Conservation (phyloP, 35 echinoderm and acorn worm genomes). For the Anneissia japonica region DNA sequence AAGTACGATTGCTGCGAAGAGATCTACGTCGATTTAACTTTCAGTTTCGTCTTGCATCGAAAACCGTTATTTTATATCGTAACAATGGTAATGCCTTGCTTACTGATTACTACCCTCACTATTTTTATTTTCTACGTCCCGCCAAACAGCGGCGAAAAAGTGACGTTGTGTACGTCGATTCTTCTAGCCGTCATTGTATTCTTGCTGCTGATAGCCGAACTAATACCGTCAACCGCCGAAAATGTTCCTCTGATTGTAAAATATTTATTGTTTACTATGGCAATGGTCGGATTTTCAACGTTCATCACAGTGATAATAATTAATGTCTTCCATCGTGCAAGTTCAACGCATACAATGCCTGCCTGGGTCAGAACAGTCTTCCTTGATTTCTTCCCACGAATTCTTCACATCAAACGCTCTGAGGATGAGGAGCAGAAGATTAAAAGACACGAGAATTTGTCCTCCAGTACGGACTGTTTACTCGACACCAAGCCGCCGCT, state of each 20-base stretch:
- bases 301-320: conserved; percentile 82
- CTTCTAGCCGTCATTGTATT: conserved; percentile 93
- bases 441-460: background rate
- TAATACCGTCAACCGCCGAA: conserved; percentile 76
- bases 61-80: conserved; percentile 88
- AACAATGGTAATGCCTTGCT: conserved; percentile 79
- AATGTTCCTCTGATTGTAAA: conserved; percentile 82
- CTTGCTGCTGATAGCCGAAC: conserved; percentile 81
- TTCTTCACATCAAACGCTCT: conserved; percentile 68
- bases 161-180: conserved; percentile 82
- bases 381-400: conserved; percentile 66
- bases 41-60: conserved; percentile 70
- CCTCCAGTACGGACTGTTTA: conserved; percentile 24
- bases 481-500: conserved; percentile 15
- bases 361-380: conserved; percentile 72
- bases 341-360: conserved; percentile 78
- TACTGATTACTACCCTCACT: conserved; percentile 74
- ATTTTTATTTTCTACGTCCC: conserved; percentile 93
- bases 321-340: conserved; percentile 77
- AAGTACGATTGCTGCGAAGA: conserved; percentile 76
- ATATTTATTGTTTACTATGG: conserved; percentile 95
- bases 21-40: conserved; percentile 73
- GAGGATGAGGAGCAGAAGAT: conserved; percentile 49
- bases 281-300: conserved; percentile 82
- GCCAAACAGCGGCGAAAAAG: conserved; percentile 81